Percentiles rank a stretch among this genome's conserved stretches.
Evolutionary conservation across 2,113 vertebrate genomes (phyloP).

Genomic region (Sander lucioperca): DNA sequence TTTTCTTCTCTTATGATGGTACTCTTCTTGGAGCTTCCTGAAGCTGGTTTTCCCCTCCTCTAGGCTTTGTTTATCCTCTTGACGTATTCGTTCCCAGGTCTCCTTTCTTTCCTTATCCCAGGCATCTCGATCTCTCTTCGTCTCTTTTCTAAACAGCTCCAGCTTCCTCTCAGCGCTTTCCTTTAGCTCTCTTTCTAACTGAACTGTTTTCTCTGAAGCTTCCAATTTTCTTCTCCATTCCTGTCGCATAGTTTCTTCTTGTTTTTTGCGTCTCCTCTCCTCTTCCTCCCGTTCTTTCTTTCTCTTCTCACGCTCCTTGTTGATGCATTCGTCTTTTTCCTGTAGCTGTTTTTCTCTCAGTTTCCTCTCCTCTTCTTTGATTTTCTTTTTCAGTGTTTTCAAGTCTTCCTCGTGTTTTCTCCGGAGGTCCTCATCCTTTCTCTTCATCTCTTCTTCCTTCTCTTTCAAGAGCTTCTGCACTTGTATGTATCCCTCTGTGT

Average conservation of each 20-base stretch:
- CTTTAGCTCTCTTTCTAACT: slow-evolving; percentile 19
- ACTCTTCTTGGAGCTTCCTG: background rate
- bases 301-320: slow-evolving; percentile 12
- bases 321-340: slow-evolving; percentile 4
- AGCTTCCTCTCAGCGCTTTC: slow-evolving; percentile 12
- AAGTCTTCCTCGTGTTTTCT: slow-evolving; percentile 30
- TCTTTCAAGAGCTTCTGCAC: slow-evolving; percentile 24
- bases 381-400: background rate
- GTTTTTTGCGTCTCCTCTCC: slow-evolving; percentile 2
- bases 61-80: slow-evolving; percentile 25
- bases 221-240: slow-evolving; percentile 9
- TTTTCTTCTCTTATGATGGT: background rate
- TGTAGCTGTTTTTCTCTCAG: slow-evolving; percentile 1
- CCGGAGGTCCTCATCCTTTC: background rate
- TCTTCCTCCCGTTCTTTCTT: slow-evolving; percentile 28
- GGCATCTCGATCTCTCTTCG: slow-evolving; percentile 6
- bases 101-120: background rate
- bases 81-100: slow-evolving; percentile 1
- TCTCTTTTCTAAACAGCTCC: slow-evolving; percentile 12
- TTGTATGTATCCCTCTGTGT: slow-evolving; percentile 2
- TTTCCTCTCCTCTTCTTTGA: slow-evolving; percentile 3
- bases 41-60: background rate
- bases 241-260: slow-evolving; percentile 12
- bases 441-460: slow-evolving; percentile 43
- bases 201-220: background rate